Conservation (phyloP, 2,888 invertebrate species). For the Scelioninae gen. 2 region DNA sequence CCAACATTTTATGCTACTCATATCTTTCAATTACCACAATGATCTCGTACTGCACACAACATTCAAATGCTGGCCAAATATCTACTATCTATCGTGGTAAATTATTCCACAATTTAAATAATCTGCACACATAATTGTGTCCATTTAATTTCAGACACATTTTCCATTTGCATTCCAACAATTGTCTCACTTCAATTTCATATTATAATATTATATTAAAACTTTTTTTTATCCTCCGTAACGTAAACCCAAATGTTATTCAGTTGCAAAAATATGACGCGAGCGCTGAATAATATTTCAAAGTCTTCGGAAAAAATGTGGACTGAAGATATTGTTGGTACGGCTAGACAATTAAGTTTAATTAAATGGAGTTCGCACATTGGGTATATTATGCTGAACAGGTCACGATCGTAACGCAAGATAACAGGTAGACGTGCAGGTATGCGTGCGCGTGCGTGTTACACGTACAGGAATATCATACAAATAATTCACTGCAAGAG, state of each 20-base stretch:
- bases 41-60: too few relatives aligned
- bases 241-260: not conserved
- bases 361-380: constrained; percentile 68
- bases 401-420: constrained; percentile 57
- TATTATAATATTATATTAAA: not conserved
- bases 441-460: constrained; percentile 34
- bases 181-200: not conserved
- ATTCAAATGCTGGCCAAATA: too few relatives aligned
- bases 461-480: constrained; percentile 40
- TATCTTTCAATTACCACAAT: too few relatives aligned
- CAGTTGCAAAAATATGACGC: not conserved
- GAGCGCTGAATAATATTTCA: constrained; percentile 20
- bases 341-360: constrained; percentile 69
- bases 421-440: constrained; percentile 33
- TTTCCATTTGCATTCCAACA: too few relatives aligned
- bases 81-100: too few relatives aligned
- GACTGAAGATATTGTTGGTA: constrained; percentile 36
- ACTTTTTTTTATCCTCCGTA: too few relatives aligned
- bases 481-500: constrained; percentile 44
- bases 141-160: too few relatives aligned
- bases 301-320: constrained; percentile 26
- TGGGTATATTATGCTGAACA: constrained; percentile 64
- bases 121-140: too few relatives aligned
- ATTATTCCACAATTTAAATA: too few relatives aligned
- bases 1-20: too few relatives aligned